Base-by-base conservation (phyloP, 2,113 vertebrate genomes). In the Jaculus jaculus region DNA sequence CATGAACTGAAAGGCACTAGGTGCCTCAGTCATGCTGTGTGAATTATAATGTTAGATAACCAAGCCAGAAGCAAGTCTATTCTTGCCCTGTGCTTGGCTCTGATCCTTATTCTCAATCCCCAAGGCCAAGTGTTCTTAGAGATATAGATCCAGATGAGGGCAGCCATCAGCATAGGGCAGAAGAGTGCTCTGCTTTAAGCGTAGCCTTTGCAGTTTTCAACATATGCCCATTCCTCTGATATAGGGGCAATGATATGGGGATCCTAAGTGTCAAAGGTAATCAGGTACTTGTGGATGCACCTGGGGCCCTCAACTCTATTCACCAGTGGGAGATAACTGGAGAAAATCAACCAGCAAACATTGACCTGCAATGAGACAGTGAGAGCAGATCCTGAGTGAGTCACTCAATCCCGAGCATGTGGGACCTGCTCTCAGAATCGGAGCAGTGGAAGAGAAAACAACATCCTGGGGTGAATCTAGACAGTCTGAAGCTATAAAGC, bases 381-480 rank as follows among this genome's bases (percentile, higher is more conserved):
- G n/a, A 60, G 1, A 82, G 23, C 15, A 83, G 60, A 28, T 39
- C 42, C 60, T 68, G 74, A 9, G n/a, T 32, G 28, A 75, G 54
- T 20, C 42, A 77, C 60, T 85, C 65, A 65, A 2, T 74, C 16
- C 51, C 77, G 72, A 37, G 60, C 81, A 13, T 42, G 34, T 8
- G 34, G 47, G 83, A 69, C 51, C 80, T 68, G 81, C 18, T 87
- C 42, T 79, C 61, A 73, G 84, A 93, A 79, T 85, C 23, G 30
- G 60, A 95, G 68, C 30, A 58, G 21, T 30, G 51, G 71, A 69
- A 10, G 51, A 94, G 96, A 61, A 92, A 94, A 71, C 68, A 85
- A 42, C 71, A 66, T 96, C 96, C 84, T 73, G 15, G 82, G 96
- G 91, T 95, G 95, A 84, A 87, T 90, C 89, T 83, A 92, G 96